Evolutionary conservation across 1,140 invertebrate species (phyloP).

Genomic region (Drosophila pseudoobscura): DNA sequence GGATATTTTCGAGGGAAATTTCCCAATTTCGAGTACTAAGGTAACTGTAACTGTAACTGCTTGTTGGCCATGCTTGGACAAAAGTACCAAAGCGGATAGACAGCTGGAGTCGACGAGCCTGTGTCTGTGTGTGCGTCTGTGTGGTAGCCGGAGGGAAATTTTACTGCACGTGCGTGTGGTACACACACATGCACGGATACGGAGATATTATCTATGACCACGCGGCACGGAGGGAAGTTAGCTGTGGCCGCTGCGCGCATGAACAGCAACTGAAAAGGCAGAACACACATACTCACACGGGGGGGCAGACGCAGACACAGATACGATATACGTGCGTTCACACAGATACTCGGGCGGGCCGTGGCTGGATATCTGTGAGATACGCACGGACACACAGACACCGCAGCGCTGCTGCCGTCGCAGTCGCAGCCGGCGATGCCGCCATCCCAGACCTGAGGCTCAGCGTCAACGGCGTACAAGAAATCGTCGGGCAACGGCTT

Average conservation of each 20-base stretch:
- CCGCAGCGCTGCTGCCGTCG: conserved; percentile 44
- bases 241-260: conserved; percentile 30
- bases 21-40: conserved; percentile 30
- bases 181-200: background rate
- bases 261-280: conserved; percentile 29
- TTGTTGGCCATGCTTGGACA: conserved; percentile 10
- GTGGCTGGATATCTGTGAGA: conserved; percentile 53
- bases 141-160: conserved; percentile 26
- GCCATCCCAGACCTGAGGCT: conserved; percentile 37
- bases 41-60: conserved; percentile 24
- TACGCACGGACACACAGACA: conserved; percentile 61
- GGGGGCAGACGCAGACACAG: conserved; percentile 61
- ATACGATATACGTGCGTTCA: conserved; percentile 49
- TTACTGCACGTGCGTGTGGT: conserved; percentile 28
- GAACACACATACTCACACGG: conserved; percentile 21
- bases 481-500: conserved; percentile 77
- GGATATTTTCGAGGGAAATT: conserved; percentile 52
- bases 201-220: conserved; percentile 17
- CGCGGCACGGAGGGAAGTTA: no score
- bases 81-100: conserved; percentile 44
- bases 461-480: conserved; percentile 74
- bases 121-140: background rate
- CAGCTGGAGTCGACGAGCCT: background rate
- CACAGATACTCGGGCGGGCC: conserved; percentile 56
- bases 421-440: conserved; percentile 18